Base-by-base conservation (phyloP, 2,113 vertebrate genomes). In the Leucopsar rothschildi region DNA sequence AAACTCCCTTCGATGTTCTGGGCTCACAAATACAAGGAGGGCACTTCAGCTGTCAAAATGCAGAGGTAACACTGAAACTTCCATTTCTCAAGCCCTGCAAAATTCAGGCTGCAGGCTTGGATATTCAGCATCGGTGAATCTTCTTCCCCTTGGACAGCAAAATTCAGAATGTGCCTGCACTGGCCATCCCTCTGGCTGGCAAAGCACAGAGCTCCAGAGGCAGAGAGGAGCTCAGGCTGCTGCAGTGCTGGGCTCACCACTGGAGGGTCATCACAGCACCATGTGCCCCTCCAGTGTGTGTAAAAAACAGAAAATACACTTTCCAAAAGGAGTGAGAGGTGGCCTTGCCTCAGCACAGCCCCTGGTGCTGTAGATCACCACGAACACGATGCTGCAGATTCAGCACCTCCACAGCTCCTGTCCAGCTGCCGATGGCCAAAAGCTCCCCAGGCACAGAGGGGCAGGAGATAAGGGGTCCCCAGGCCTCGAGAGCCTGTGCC, bases 391-490 rank as follows among this genome's bases (percentile, higher is more conserved):
- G 42, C 68, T 84, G 92, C 77, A 35, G 84, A 57, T 40, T 59
- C 90, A 89, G 81, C 86, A 56, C 8, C 79, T 66, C 85, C 2
- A 0, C 27, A 70, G 28, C 52, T 73, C 5, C 0, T 23, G 49
- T 9, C 44, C 4, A 0, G 57, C 68, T 4, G 37, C 17, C 0
- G 0, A 25, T 13, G 42, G 50, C 52, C 70, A 50, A 60, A 40
- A 2, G 10, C 7, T 1, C 59, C 82, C 12, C 0, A 1, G 53
- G 27, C 56, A 29, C 2, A 1, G 18, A 39, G 20, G 42, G 35
- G 21, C 27, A 52, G 1, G 56, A 66, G 9, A n/a, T 1, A 1
- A 17, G 3, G 29, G 16, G 5, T 47, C 5, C 65, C 4, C 47
- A 14, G 4, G 19, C 39, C 33, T 52, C 2, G 2, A 52, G n/a